Evolutionary conservation across 2,797 vertebrate genomes (phyloP), one percentile per base, ranked within the genome.

Genomic region (Serranus cabrilla): DNA sequence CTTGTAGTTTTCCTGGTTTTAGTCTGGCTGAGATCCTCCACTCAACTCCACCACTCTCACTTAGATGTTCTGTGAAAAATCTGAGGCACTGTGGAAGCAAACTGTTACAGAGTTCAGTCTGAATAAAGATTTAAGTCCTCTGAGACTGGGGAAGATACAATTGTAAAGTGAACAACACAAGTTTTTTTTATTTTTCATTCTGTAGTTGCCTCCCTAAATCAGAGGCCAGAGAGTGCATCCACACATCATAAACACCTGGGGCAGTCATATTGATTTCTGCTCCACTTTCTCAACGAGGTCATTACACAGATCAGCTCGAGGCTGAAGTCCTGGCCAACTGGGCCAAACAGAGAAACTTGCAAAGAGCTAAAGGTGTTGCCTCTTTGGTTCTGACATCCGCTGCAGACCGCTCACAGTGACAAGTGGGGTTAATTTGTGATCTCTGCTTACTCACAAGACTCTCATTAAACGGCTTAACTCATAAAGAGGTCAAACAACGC

Each of bases 221-320:
- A 57, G 31, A 63, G 63, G 43, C 40, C 63, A 65, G 56, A 43
- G 37, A 72, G 73, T 71, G 39, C 59, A 80, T 62, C 76, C 62
- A 71, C 52, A 73, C 64, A 58, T 74, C 47, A 79, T 63, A 54
- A 88, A 78, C 75, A 77, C 73, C 74, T 74, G 25, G n/a, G 68
- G 80, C 64, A 34, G 25, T 61, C 71, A 17, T 77, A 89, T 81
- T 74, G 82, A 90, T 86, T 86, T 76, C 60, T 67, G 55, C 82
- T 76, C 45, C 71, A 17, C 62, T 64, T 58, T 76, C 81, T 83
- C 60, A 78, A 54, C 5, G 14, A 78, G 70, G 64, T 80, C 62
- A 74, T 81, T 83, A 78, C 61, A 62, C 60, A 51, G 25, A 74
- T 82, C 66, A 72, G 66, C 59, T 76, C 58, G 11, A 2, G 64